Evolutionary conservation across 2,888 invertebrate species (phyloP).

Genomic region (Sympetrum striolatum): DNA sequence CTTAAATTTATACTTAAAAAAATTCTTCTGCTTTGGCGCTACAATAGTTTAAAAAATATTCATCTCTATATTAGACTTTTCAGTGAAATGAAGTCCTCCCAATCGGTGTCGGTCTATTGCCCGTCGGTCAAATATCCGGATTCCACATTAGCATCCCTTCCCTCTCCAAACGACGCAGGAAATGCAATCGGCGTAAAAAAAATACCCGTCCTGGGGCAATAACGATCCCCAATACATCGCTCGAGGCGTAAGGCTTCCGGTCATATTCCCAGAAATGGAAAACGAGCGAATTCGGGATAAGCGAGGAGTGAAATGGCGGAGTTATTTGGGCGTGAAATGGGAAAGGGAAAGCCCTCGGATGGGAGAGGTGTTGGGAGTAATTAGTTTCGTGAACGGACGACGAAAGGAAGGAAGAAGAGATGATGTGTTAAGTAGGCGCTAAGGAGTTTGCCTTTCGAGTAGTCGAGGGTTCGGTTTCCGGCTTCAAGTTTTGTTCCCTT

Average conservation of each 20-base stretch:
- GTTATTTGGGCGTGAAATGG: not conserved
- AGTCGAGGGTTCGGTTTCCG: too few species aligned
- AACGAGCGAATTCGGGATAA: not conserved
- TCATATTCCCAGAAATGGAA: not conserved
- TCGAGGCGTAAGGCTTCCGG: not conserved
- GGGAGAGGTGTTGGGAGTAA: not conserved
- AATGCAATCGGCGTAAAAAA: not conserved
- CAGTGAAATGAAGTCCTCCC: too few species aligned
- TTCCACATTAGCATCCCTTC: not conserved
- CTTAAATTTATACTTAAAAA: too few species aligned
- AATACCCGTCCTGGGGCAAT: not conserved
- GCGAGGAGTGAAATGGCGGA: not conserved
- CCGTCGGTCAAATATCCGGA: too few species aligned
- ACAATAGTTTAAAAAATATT: too few species aligned
- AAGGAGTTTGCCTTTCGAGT: too few species aligned
- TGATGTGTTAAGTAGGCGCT: not conserved
- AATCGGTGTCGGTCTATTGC: too few species aligned
- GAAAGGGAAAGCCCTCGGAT: not conserved
- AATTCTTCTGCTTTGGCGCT: too few species aligned
- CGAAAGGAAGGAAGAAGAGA: not conserved
- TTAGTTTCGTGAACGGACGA: not conserved
- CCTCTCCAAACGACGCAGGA: not conserved
- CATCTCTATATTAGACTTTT: too few species aligned
- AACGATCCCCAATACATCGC: not conserved
- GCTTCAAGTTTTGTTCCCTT: too few species aligned